Percentiles rank a stretch among this genome's conserved stretches.
Evolutionary conservation across 1,140 invertebrate genomes (phyloP).

Genomic region (Agraylea sexmaculata): DNA sequence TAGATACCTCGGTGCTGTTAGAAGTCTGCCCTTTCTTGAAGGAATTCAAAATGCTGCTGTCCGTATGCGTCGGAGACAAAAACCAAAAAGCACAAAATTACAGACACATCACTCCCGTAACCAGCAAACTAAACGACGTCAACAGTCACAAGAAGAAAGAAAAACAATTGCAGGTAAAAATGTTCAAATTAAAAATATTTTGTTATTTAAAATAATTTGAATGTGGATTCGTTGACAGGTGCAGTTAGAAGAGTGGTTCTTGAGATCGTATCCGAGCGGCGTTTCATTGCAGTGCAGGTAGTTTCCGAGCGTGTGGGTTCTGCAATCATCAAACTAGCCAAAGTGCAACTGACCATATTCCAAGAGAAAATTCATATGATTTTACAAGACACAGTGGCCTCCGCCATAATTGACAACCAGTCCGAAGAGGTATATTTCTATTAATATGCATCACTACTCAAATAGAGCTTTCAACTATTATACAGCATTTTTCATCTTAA

Average conservation of each 20-base stretch:
- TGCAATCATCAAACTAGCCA: constrained; percentile 11
- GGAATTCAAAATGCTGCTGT: constrained; percentile 25
- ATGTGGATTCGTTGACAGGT: constrained; percentile 5
- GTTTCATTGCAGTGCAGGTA: constrained; percentile 4
- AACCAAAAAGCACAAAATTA: constrained; percentile 26
- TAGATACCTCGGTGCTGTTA: constrained; percentile 28
- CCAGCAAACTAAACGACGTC: constrained; percentile 27
- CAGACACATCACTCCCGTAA: constrained; percentile 36
- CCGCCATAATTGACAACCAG: too few species aligned
- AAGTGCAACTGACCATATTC: constrained; percentile 8
- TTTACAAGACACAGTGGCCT: too few species aligned
- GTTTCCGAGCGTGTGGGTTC: constrained; percentile 18
- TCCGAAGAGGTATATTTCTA: too few species aligned
- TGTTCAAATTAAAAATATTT: constrained; percentile 1
- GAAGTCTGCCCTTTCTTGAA: constrained; percentile 34
- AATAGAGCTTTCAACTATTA: too few species aligned
- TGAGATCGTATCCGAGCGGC: constrained; percentile 12
- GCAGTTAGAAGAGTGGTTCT: constrained; percentile 19
- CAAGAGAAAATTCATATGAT: too few species aligned
- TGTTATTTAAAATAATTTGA: constrained; percentile 1
- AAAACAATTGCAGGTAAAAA: constrained; percentile 32
- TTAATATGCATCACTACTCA: too few species aligned
- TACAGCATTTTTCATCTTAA: too few species aligned
- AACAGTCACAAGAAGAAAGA: constrained; percentile 32
- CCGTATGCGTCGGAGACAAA: constrained; percentile 24